Conservation (phyloP, 2,113 vertebrate species). For the Pseudois nayaur region DNA sequence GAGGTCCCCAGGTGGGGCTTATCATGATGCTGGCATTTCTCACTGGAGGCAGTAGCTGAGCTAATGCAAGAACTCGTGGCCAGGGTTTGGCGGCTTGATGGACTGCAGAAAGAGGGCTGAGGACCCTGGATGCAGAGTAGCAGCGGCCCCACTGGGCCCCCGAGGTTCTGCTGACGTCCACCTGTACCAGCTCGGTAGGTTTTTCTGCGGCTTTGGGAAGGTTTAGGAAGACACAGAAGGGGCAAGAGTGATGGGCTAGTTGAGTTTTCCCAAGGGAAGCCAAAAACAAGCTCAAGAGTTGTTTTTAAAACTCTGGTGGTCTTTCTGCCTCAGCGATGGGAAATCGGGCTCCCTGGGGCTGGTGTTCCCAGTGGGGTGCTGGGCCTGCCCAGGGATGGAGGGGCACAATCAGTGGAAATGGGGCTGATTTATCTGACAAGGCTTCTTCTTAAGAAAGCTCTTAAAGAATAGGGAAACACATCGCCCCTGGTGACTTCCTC, state of each 20-base stretch:
- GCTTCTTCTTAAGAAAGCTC: background rate
- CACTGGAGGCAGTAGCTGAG: background rate
- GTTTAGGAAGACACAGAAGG: background rate
- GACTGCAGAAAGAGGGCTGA: background rate
- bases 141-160: background rate
- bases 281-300: background rate
- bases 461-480: background rate
- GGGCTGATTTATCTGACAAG: background rate
- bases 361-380: background rate
- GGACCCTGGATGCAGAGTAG: fast-evolving
- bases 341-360: background rate
- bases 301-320: background rate
- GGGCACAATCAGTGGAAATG: background rate
- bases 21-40: background rate
- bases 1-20: background rate
- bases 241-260: background rate
- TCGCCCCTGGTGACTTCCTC: background rate
- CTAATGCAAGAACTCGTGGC: background rate
- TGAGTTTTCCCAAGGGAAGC: background rate
- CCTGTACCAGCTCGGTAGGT: background rate
- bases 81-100: fast-evolving
- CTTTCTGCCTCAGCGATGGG: background rate
- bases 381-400: background rate
- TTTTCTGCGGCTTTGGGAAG: background rate
- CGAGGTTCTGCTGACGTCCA: fast-evolving